Conservation (phyloP, 2,797 vertebrate species). For the Eidolon dupreanum region DNA sequence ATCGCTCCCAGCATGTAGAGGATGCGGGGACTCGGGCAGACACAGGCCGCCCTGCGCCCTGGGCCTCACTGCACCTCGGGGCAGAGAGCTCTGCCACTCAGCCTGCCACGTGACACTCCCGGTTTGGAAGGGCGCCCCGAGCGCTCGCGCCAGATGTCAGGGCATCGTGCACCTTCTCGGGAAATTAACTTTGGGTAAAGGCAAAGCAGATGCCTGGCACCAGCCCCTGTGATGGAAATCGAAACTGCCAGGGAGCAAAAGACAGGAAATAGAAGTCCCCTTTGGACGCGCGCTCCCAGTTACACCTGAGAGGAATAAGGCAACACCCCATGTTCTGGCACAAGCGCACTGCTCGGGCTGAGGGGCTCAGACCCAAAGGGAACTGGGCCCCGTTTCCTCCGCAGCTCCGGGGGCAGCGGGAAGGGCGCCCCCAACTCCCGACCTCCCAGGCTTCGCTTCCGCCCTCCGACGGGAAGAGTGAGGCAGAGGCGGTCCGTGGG, state of each 20-base stretch:
- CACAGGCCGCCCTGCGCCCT: accelerated
- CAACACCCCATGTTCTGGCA: background rate
- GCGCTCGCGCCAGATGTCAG: background rate
- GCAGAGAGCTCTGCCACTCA: background rate
- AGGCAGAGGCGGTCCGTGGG: background rate
- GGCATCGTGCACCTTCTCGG: background rate
- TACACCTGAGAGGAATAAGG: background rate
- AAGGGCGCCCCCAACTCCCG: background rate
- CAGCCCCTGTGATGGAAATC: background rate
- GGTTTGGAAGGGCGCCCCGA: background rate
- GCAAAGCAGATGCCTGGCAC: slow-evolving; percentile 17
- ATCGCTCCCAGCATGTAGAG: background rate
- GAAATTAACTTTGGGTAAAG: slow-evolving; percentile 33
- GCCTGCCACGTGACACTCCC: background rate
- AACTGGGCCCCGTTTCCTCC: background rate
- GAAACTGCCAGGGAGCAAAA: background rate
- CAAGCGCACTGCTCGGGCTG: background rate
- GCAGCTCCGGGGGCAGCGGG: background rate
- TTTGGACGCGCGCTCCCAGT: background rate
- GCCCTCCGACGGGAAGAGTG: background rate
- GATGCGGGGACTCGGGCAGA: background rate
- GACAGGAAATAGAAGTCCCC: background rate
- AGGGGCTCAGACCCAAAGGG: background rate
- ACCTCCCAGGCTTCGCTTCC: background rate
- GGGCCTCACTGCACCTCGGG: background rate